phyloP scores from a whole-genome alignment of 2,797 vertebrate genomes.

The Micromesistius poutassou region DNA sequence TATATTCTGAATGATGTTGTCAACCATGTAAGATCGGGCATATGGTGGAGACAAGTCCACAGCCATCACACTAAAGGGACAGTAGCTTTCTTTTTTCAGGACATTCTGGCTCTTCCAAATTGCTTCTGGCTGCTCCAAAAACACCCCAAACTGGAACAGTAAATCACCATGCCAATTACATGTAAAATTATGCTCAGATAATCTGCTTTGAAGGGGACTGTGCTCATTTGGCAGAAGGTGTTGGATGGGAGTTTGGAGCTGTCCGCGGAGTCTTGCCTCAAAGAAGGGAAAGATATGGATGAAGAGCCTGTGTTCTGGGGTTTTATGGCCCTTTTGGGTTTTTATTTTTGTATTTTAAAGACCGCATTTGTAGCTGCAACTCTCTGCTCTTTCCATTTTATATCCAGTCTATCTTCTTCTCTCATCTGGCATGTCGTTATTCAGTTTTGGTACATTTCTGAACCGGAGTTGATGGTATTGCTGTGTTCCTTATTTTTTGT shows the following conservation, averaged over 20 bases:
- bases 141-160: slow-evolving; percentile 46
- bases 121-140: background rate
- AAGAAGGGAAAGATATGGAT: background rate
- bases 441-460: background rate
- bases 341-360: background rate
- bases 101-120: background rate
- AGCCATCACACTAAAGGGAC: background rate
- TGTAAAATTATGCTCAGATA: slow-evolving; percentile 29
- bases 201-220: slow-evolving; percentile 18
- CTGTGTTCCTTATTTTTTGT: background rate
- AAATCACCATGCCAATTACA: slow-evolving; percentile 34
- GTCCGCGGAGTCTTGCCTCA: background rate
- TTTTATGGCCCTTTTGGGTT: too few species aligned
- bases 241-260: background rate
- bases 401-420: background rate
- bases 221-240: slow-evolving; percentile 12
- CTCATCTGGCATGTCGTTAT: background rate
- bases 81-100: background rate
- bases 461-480: background rate
- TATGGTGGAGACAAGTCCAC: background rate
- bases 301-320: background rate
- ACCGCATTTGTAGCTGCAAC: background rate
- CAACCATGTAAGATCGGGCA: too few species aligned
- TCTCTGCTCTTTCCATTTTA: background rate
- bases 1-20: too few species aligned